Conservation (phyloP, 2,888 invertebrate species). For the Brachyptera putata region DNA sequence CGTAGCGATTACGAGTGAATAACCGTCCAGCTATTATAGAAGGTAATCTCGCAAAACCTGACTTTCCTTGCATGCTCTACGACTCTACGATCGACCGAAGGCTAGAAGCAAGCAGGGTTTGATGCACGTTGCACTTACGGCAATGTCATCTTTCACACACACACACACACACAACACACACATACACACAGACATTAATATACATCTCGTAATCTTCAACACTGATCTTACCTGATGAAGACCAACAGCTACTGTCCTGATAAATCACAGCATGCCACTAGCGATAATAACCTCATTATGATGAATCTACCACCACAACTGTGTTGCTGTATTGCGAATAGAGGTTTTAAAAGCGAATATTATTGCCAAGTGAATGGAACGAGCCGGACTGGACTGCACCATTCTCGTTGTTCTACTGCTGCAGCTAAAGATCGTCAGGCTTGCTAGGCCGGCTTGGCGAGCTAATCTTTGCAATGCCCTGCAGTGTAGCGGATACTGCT, state of each 20-base stretch:
- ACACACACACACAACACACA: too few relatives aligned
- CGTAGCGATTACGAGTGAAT: slow-evolving; percentile 4
- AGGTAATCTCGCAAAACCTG: background rate
- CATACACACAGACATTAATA: background rate
- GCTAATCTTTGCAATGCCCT: background rate
- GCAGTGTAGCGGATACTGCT: background rate
- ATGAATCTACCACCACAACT: slow-evolving; percentile 2
- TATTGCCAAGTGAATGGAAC: background rate
- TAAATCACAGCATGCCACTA: background rate
- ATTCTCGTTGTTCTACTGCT: background rate
- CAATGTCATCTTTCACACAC: slow-evolving; percentile 9
- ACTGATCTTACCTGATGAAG: background rate
- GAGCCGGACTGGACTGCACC: background rate
- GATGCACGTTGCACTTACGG: slow-evolving; percentile 3
- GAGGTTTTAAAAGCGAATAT: background rate
- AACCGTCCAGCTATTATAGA: slow-evolving; percentile 14
- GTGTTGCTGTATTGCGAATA: too few relatives aligned
- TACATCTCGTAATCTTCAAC: background rate
- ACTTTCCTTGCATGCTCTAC: background rate
- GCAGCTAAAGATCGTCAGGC: background rate
- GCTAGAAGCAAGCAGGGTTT: too few relatives aligned
- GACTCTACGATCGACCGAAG: too few relatives aligned
- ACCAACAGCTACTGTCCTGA: slow-evolving; percentile 6
- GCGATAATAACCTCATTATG: background rate
- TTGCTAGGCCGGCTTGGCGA: too few relatives aligned